Evolutionary conservation across 2,888 invertebrate genomes (phyloP).

Genomic region (Andrena chrysosceles): DNA sequence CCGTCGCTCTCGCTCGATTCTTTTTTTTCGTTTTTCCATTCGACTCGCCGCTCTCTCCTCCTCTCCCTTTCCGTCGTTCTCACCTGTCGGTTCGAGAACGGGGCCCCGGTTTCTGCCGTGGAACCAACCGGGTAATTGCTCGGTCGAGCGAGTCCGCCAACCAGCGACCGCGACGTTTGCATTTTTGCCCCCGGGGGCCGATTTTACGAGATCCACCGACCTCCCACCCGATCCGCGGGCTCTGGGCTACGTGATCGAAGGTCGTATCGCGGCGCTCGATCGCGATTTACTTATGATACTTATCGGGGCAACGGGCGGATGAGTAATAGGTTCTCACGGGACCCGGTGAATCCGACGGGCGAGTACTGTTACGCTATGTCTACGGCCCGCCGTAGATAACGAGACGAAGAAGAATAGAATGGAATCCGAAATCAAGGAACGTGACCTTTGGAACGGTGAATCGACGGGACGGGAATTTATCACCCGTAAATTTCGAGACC

Average conservation of each 20-base stretch:
- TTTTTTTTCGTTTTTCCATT: constrained; percentile 17
- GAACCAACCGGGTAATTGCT: constrained; percentile 77
- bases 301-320: constrained; percentile 60
- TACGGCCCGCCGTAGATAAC: neutral
- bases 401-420: constrained; percentile 5
- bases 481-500: constrained; percentile 30
- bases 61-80: constrained; percentile 1
- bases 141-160: constrained; percentile 59
- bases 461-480: constrained; percentile 37
- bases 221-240: constrained; percentile 37
- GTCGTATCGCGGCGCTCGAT: constrained; percentile 67
- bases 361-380: constrained; percentile 49
- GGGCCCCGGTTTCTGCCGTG: constrained; percentile 52
- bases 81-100: constrained; percentile 34
- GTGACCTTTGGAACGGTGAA: constrained; percentile 22
- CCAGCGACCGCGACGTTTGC: constrained; percentile 58
- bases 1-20: neutral
- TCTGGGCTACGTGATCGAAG: constrained; percentile 62
- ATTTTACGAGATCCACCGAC: constrained; percentile 67
- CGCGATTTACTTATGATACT: constrained; percentile 79
- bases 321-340: constrained; percentile 65
- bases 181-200: constrained; percentile 67
- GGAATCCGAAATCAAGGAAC: constrained; percentile 42
- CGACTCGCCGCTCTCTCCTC: constrained; percentile 18
- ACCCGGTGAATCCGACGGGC: constrained; percentile 9